Conservation (phyloP, 2,113 vertebrate species). For the Tragelaphus scriptus region DNA sequence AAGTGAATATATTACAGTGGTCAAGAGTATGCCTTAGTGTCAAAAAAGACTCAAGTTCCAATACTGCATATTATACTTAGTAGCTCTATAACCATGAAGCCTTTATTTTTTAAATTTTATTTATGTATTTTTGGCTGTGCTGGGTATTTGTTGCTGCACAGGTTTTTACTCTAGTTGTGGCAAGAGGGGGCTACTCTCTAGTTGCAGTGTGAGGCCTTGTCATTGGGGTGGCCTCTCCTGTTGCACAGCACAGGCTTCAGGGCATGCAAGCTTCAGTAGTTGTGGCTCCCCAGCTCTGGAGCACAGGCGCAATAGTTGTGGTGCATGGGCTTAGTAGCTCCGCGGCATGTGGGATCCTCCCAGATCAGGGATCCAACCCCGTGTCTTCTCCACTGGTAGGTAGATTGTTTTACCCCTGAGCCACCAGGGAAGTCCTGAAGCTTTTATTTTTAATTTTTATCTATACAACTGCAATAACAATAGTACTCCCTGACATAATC, state of each 20-base stretch:
- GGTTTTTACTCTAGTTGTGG: background rate
- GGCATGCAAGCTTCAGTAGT: background rate
- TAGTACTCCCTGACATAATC: background rate
- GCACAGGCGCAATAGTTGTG: background rate
- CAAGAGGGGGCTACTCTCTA: background rate
- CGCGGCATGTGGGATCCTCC: background rate
- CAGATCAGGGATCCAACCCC: background rate
- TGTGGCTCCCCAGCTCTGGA: background rate
- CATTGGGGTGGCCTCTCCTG: background rate
- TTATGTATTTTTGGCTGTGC: background rate
- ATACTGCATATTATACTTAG: background rate
- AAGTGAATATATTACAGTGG: background rate
- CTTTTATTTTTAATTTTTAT: background rate
- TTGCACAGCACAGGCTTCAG: background rate
- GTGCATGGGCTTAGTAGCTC: background rate
- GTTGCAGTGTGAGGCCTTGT: background rate
- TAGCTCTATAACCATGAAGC: background rate
- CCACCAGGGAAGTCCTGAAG: background rate
- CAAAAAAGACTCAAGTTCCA: background rate
- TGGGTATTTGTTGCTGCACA: background rate
- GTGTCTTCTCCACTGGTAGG: background rate
- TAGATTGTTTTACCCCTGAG: background rate
- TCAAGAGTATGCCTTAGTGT: background rate
- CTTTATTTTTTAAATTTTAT: slow-evolving; percentile 33
- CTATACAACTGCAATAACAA: background rate